phyloP scores from a whole-genome alignment of 2,113 vertebrate species.

The Lipophrys pholis region DNA sequence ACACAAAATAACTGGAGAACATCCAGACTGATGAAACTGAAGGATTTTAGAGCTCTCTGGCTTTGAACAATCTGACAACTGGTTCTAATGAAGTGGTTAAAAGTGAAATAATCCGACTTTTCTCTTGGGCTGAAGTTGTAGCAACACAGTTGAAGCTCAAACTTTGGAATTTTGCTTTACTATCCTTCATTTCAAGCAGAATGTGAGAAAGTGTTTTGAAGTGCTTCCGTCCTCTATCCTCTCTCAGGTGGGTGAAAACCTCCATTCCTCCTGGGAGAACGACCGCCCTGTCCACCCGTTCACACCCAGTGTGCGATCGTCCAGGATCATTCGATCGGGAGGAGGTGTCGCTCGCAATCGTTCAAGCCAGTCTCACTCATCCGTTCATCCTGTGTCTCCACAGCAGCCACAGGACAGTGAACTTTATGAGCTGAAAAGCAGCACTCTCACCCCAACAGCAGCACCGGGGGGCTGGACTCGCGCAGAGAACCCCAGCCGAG shows the following conservation, averaged over 20 bases:
- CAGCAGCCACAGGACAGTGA: background rate
- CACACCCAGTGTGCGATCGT: constrained; percentile 2
- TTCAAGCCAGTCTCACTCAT: background rate
- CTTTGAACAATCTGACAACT: too few species aligned
- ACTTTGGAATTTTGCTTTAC: too few species aligned
- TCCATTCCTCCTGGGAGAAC: background rate
- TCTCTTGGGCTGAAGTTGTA: too few species aligned
- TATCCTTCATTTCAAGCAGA: too few species aligned
- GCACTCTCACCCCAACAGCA: background rate
- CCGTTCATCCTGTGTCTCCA: background rate
- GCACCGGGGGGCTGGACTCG: background rate
- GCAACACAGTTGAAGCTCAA: too few species aligned
- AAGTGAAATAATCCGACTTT: too few species aligned
- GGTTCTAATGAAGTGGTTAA: too few species aligned
- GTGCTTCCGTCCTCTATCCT: background rate
- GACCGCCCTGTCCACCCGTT: constrained; percentile 4
- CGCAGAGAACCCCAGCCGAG: background rate
- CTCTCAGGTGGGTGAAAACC: constrained; percentile 31
- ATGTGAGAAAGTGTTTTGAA: too few species aligned
- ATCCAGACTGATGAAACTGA: too few species aligned
- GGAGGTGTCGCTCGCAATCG: background rate
- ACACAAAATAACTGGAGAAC: too few species aligned
- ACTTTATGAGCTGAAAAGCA: background rate
- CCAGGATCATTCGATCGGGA: constrained; percentile 27
- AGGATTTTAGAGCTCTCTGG: too few species aligned